These are phyloP conservation scores for Apoda limacodes DNA, from an alignment of 2,888 invertebrate species.

Conservation along the genomic window DNA sequence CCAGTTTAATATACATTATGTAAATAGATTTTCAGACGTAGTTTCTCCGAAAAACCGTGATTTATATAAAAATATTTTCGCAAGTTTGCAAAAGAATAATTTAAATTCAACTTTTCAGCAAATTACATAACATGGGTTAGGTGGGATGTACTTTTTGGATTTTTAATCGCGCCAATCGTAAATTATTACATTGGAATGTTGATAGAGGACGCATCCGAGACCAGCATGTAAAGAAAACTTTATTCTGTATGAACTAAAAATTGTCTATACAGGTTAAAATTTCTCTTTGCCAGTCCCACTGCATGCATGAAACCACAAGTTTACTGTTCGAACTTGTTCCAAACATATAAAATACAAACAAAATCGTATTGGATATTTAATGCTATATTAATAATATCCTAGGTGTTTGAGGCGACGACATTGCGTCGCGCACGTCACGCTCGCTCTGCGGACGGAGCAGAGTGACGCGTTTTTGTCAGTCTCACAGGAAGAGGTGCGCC, in stretches of 20 bases:
- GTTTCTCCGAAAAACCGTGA: constrained; percentile 42
- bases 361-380: background rate
- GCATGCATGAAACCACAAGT: constrained; percentile 28
- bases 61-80: constrained; percentile 59
- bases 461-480: too few relatives aligned
- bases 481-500: too few relatives aligned
- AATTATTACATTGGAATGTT: constrained; percentile 54
- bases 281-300: too few relatives aligned
- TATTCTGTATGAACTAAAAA: too few relatives aligned
- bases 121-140: constrained; percentile 35
- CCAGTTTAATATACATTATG: constrained; percentile 58
- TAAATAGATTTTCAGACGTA: constrained; percentile 53
- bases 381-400: too few relatives aligned
- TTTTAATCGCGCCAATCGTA: constrained; percentile 42
- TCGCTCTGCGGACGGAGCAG: too few relatives aligned
- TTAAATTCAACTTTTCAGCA: constrained; percentile 26
- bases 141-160: constrained; percentile 61
- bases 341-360: constrained; percentile 8
- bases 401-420: too few relatives aligned
- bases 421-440: too few relatives aligned
- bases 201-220: too few relatives aligned
- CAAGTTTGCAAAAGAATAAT: constrained; percentile 32
- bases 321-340: constrained; percentile 35
- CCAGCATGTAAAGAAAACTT: too few relatives aligned
- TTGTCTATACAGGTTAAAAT: too few relatives aligned